Evolutionary conservation across 2,797 vertebrate genomes (phyloP).

Genomic region (Glyptemys insculpta): DNA sequence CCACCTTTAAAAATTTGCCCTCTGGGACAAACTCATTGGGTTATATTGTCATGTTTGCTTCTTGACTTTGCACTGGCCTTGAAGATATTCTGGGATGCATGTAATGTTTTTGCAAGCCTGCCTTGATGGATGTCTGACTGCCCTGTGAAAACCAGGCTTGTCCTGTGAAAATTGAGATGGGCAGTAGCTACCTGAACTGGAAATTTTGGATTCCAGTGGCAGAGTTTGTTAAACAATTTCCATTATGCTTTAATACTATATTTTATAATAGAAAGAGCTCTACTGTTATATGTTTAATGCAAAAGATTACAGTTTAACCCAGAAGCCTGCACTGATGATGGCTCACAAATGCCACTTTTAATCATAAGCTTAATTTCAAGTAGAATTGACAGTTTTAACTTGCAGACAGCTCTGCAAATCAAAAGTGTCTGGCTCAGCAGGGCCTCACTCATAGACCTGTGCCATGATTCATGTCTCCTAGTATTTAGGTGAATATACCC

Average conservation of each 20-base stretch:
- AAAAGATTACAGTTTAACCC: not conserved
- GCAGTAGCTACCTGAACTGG: not conserved
- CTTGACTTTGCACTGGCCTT: not conserved
- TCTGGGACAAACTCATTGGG: not conserved
- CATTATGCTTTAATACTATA: not conserved
- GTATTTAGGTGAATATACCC: too few relatives aligned
- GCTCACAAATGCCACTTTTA: not conserved
- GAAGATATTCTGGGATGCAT: not conserved
- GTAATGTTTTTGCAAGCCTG: not conserved
- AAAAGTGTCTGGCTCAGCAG: not conserved
- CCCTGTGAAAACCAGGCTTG: not conserved
- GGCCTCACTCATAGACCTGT: not conserved
- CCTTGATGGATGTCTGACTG: not conserved
- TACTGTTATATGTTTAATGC: not conserved
- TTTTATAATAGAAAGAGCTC: not conserved
- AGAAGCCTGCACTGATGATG: not conserved
- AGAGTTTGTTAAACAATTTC: not conserved
- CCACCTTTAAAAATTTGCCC: not conserved
- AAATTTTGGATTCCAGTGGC: not conserved
- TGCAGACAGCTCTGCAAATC: not conserved
- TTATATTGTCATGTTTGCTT: not conserved
- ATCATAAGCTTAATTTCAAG: not conserved
- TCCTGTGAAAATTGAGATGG: not conserved
- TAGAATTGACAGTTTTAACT: not conserved
- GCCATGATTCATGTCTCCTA: not conserved